Evolutionary conservation across 2,797 vertebrate genomes (phyloP).

Genomic region (Halcyon leucocephala): DNA sequence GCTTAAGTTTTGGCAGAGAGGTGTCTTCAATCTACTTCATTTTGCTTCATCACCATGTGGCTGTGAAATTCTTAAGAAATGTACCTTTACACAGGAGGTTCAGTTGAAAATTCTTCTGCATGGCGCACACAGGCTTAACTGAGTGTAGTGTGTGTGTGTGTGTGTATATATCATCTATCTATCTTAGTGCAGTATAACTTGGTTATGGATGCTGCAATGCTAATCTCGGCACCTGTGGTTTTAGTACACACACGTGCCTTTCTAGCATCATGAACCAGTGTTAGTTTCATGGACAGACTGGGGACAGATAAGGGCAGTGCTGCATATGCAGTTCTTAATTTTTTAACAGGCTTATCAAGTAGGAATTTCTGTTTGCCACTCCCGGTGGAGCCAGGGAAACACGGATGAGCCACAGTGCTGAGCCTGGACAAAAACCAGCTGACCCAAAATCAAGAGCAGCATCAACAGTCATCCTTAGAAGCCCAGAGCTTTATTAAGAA

Average conservation of each 20-base stretch:
- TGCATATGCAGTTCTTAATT: not conserved
- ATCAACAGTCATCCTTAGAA: not conserved
- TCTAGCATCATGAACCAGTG: not conserved
- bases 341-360: not conserved
- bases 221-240: not conserved
- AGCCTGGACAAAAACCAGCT: slow-evolving; percentile 25
- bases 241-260: not conserved
- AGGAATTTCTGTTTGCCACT: not conserved
- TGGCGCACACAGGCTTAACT: not conserved
- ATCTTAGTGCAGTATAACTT: not conserved
- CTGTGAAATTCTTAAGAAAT: not conserved
- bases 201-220: not conserved
- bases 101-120: not conserved
- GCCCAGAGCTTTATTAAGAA: slow-evolving; percentile 1
- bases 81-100: not conserved
- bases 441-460: not conserved
- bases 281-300: not conserved
- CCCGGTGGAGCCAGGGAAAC: not conserved
- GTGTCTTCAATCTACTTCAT: not conserved
- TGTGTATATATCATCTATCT: not conserved
- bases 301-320: not conserved
- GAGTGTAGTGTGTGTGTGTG: no score
- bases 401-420: not conserved
- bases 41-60: not conserved
- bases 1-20: not conserved